A percentile compares a stretch with the other conserved stretches of the same genome.
Conservation (phyloP, 1,140 invertebrate species). For the Drosophila navojoa region DNA sequence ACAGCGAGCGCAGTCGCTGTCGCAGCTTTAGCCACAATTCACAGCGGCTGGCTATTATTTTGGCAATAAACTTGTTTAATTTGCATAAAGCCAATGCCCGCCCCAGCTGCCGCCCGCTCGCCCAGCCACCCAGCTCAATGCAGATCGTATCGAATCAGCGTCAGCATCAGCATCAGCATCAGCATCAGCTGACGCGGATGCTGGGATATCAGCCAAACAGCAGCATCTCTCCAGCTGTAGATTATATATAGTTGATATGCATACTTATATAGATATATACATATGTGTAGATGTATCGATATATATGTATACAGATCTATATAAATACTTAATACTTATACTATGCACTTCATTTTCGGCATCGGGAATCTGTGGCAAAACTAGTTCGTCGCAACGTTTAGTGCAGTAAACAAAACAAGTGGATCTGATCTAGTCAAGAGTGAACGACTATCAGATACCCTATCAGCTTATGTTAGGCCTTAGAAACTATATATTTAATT, state of each 20-base stretch:
- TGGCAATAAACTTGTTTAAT: constrained; percentile 79
- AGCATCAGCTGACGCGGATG: constrained; percentile 65
- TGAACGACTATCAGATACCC: not conserved
- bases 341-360: constrained; percentile 69
- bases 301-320: constrained; percentile 10
- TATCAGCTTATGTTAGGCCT: too few relatives aligned
- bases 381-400: constrained; percentile 69
- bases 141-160: constrained; percentile 35
- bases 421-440: not conserved
- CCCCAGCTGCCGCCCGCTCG: constrained; percentile 1
- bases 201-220: constrained; percentile 33
- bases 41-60: constrained; percentile 58
- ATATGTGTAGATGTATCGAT: not conserved
- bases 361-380: constrained; percentile 60
- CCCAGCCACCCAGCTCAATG: constrained; percentile 21
- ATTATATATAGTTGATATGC: not conserved
- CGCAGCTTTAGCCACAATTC: constrained; percentile 44
- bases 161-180: constrained; percentile 27
- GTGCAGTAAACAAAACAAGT: constrained; percentile 70
- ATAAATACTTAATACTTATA: constrained; percentile 70
- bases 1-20: constrained; percentile 6
- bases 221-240: constrained; percentile 2
- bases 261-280: not conserved
- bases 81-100: constrained; percentile 58
- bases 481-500: too few relatives aligned